A percentile compares a stretch with the other conserved stretches of the same genome.
Evolutionary conservation across 2,113 vertebrate genomes (phyloP).

Genomic region (Dissostichus mawsoni): DNA sequence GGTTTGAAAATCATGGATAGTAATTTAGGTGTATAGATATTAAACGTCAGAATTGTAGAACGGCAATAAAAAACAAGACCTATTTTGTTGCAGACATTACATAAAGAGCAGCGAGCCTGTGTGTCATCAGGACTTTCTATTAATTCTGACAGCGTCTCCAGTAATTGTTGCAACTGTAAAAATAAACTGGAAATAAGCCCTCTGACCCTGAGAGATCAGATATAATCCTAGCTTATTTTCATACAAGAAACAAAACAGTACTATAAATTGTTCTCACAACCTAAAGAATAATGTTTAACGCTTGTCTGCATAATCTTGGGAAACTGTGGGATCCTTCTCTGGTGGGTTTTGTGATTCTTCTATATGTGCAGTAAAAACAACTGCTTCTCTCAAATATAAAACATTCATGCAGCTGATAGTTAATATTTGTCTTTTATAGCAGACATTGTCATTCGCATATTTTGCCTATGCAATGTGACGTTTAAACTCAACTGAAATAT

Average conservation of each 20-base stretch:
- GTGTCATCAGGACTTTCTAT: background rate
- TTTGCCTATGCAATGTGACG: background rate
- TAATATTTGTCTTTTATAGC: no score
- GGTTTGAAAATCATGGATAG: background rate
- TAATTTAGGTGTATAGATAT: no score
- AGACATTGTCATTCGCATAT: background rate
- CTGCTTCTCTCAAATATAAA: no score
- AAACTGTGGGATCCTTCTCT: conserved; percentile 9
- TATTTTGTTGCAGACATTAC: background rate
- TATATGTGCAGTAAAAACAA: no score
- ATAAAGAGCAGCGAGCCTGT: background rate
- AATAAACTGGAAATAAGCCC: background rate
- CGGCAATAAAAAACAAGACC: background rate
- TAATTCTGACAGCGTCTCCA: background rate
- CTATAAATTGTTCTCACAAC: conserved; percentile 3
- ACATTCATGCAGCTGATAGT: no score
- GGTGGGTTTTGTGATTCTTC: conserved; percentile 14
- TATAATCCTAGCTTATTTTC: background rate
- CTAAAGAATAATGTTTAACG: background rate
- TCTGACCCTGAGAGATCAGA: background rate
- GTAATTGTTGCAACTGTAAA: background rate
- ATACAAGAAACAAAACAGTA: background rate
- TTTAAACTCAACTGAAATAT: conserved; percentile 16
- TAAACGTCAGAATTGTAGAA: background rate
- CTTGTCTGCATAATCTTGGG: background rate